Evolutionary conservation across 2,113 vertebrate species (phyloP).

Genomic region (Leptobrachium leishanense): DNA sequence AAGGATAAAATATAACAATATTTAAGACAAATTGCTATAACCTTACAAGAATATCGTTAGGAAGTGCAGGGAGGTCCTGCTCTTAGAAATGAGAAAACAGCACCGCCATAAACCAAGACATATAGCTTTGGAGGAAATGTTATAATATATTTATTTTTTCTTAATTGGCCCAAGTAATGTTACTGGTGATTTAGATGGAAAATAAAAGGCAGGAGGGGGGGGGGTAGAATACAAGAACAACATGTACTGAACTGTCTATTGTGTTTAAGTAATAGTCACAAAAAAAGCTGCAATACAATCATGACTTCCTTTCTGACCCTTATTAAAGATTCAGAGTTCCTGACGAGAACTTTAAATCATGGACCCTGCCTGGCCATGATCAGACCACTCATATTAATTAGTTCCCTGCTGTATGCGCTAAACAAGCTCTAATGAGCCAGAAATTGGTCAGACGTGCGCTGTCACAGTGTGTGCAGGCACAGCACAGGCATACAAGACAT

Average conservation of each 20-base stretch:
- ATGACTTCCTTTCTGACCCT: conserved; percentile 17
- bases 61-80: no score
- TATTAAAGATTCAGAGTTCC: conserved; percentile 4
- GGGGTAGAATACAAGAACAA: not conserved
- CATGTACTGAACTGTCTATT: conserved; percentile 2
- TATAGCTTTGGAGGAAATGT: no score
- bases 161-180: conserved; percentile 30
- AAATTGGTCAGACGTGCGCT: not conserved
- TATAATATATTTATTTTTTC: not conserved
- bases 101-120: no score
- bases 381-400: conserved; percentile 11
- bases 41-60: no score
- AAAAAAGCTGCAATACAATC: conserved; percentile 12
- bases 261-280: conserved; percentile 3
- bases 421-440: not conserved
- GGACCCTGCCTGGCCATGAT: conserved; percentile 5
- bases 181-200: conserved; percentile 31
- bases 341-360: not conserved
- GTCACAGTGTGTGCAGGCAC: not conserved
- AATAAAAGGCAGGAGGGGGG: conserved; percentile 10
- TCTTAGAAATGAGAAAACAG: no score
- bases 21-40: no score
- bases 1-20: no score
- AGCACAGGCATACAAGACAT: not conserved
- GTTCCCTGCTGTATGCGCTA: not conserved